A percentile compares a stretch with the other conserved stretches of the same genome.
phyloP scores from a whole-genome alignment of 2,888 invertebrate genomes.

The Euplexia lucipara region DNA sequence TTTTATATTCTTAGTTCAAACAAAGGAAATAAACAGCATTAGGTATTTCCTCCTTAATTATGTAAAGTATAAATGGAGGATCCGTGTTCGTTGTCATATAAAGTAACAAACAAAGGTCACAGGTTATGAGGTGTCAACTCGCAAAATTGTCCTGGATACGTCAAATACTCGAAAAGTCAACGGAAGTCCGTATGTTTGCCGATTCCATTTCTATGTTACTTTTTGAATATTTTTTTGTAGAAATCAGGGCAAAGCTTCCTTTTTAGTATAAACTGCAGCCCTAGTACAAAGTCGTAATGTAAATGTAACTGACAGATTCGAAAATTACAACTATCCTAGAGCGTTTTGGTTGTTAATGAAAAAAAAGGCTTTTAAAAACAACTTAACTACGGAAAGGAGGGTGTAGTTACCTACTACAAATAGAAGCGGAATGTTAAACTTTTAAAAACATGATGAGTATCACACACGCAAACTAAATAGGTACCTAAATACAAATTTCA shows the following conservation, averaged over 20 bases:
- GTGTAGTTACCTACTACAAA: no score
- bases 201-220: neutral
- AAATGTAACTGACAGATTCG: no score
- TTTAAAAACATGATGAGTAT: no score
- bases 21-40: constrained; percentile 45
- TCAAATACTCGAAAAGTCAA: constrained; percentile 28
- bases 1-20: constrained; percentile 13
- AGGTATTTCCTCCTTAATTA: constrained; percentile 41
- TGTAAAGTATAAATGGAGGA: constrained; percentile 54
- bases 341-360: no score
- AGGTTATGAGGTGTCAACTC: constrained; percentile 33
- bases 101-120: constrained; percentile 36
- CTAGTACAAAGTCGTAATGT: no score
- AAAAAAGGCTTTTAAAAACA: no score
- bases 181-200: neutral
- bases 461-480: no score
- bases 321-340: no score
- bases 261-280: no score
- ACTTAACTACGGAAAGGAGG: no score
- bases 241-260: neutral
- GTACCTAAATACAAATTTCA: no score
- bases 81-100: constrained; percentile 54
- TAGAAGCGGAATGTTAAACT: no score
- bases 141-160: constrained; percentile 28
- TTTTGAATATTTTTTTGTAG: neutral